A percentile compares a stretch with the other conserved stretches of the same genome.
These are phyloP conservation scores for Malurus splendens DNA, from an alignment of 2,797 vertebrate genomes.

Conservation along the genomic window DNA sequence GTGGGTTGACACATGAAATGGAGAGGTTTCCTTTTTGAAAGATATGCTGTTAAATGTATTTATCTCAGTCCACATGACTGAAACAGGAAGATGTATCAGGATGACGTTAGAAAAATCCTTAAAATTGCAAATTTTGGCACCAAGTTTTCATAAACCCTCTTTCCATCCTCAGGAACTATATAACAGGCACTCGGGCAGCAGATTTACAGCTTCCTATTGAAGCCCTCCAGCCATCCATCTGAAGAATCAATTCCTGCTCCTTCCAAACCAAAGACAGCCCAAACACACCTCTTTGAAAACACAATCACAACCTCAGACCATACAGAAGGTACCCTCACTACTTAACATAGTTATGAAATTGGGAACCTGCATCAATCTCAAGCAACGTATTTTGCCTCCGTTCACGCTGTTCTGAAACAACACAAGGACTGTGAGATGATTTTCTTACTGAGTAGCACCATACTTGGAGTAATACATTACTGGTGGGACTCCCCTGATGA, in stretches of 20 bases:
- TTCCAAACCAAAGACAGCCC: background rate
- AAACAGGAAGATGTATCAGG: background rate
- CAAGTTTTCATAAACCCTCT: background rate
- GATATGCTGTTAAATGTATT: background rate
- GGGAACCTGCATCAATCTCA: constrained; percentile 3
- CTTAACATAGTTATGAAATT: background rate
- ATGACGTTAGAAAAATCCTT: background rate
- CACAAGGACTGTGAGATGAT: constrained; percentile 1
- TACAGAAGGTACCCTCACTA: background rate
- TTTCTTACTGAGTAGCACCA: constrained; percentile 34
- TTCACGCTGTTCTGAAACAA: background rate
- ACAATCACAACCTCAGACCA: background rate
- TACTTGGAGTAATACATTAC: constrained; percentile 57
- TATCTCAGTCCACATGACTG: background rate
- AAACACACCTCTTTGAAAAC: background rate
- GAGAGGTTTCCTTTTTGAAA: background rate
- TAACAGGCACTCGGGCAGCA: background rate
- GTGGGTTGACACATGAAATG: background rate
- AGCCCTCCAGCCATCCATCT: background rate
- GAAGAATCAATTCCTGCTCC: constrained; percentile 9
- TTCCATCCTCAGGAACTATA: background rate
- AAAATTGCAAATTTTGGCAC: background rate
- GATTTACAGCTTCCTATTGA: background rate
- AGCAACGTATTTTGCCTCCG: background rate
- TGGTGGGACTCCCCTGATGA: constrained; percentile 65